These are phyloP conservation scores for Lophotis ruficrista DNA, from an alignment of 2,113 vertebrate species.

Conservation along the genomic window DNA sequence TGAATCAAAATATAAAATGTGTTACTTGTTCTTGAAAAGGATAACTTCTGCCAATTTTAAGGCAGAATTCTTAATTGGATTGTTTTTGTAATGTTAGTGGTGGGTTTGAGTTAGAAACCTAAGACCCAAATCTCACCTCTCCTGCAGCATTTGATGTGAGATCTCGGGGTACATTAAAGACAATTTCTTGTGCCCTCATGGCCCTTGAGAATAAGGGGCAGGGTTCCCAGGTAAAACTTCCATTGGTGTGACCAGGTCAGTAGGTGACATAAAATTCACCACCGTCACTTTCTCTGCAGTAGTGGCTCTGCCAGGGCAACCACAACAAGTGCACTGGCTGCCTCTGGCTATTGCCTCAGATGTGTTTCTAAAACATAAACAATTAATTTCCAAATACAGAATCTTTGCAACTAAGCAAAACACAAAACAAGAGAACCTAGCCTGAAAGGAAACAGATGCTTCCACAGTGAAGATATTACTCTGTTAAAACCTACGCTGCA, in stretches of 20 bases:
- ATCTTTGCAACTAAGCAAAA: neutral
- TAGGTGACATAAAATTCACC: neutral
- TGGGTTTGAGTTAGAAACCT: neutral
- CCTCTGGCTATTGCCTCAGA: neutral
- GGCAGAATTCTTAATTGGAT: neutral
- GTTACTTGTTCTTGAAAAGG: neutral
- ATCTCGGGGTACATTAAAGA: neutral
- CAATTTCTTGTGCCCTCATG: neutral
- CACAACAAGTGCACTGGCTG: neutral
- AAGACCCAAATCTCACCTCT: neutral
- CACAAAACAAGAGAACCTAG: neutral
- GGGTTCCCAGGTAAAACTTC: neutral
- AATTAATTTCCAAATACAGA: neutral
- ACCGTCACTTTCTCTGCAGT: neutral
- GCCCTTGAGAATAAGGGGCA: neutral
- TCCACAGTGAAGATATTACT: neutral
- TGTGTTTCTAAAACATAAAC: neutral
- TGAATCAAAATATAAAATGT: conserved; percentile 25
- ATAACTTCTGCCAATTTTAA: neutral
- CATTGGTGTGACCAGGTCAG: neutral
- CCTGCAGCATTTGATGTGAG: neutral
- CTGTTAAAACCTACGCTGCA: neutral
- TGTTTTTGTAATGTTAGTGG: neutral
- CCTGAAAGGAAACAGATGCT: conserved; percentile 1
- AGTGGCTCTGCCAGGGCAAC: neutral